Conservation (phyloP, 2,113 vertebrate genomes). For the Bubalus kerabau region DNA sequence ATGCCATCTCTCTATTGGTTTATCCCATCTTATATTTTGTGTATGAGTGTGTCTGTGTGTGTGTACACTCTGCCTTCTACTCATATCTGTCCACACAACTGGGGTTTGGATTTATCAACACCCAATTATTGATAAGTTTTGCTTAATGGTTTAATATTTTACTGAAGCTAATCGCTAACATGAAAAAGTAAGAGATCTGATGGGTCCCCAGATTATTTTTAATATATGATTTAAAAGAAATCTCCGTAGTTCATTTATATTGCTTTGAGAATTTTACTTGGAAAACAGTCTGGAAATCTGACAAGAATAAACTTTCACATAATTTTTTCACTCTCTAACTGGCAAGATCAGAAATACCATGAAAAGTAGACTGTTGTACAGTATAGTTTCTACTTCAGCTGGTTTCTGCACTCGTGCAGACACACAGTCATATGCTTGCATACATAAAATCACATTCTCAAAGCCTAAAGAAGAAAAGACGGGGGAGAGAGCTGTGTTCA, state of each 20-base stretch:
- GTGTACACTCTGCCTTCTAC: not conserved
- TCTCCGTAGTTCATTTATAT: not conserved
- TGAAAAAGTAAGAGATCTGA: not conserved
- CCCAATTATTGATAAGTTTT: not conserved
- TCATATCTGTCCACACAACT: not conserved
- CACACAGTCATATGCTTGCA: not conserved
- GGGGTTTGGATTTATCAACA: not conserved
- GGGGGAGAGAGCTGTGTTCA: not conserved
- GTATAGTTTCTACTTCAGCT: not conserved
- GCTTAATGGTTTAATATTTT: not conserved
- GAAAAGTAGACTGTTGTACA: not conserved
- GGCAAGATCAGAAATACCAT: slow-evolving; percentile 56
- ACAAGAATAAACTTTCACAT: slow-evolving; percentile 22
- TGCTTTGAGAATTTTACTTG: not conserved
- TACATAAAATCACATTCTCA: not conserved
- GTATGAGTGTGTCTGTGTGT: not conserved
- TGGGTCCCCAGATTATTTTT: not conserved
- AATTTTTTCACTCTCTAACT: not conserved
- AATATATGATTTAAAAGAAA: not conserved
- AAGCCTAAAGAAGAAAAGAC: not conserved
- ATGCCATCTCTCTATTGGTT: not conserved
- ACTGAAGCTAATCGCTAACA: not conserved
- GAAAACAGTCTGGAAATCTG: slow-evolving; percentile 38
- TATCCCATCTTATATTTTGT: not conserved
- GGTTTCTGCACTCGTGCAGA: not conserved